These are phyloP conservation scores for Cyanoderma ruficeps DNA, from an alignment of 2,113 vertebrate genomes.

Conservation along the genomic window DNA sequence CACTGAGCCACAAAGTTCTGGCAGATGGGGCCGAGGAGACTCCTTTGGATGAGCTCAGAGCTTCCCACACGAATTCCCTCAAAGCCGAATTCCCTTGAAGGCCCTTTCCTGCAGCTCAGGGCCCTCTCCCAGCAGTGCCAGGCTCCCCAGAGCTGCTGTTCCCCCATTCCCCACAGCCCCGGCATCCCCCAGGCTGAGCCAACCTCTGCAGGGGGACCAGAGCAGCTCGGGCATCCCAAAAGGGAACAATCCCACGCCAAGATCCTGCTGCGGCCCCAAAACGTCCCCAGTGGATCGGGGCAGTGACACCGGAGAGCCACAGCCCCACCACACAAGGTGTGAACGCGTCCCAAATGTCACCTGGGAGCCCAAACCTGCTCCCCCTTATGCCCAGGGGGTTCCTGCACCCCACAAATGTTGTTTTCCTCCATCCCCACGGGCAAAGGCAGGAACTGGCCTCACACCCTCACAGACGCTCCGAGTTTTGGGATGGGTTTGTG, in stretches of 20 bases:
- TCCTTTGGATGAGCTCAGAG: not conserved
- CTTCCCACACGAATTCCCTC: not conserved
- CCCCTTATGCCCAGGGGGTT: too few relatives aligned
- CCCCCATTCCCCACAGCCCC: not conserved
- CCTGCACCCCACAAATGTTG: not conserved
- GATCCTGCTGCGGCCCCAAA: rapidly evolving
- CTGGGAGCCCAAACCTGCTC: rapidly evolving
- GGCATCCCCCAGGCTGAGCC: rapidly evolving
- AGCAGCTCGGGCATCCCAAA: rapidly evolving
- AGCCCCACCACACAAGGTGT: rapidly evolving
- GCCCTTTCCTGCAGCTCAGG: not conserved
- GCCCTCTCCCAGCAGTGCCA: not conserved
- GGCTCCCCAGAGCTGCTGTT: rapidly evolving
- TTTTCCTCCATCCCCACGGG: not conserved
- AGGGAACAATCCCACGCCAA: not conserved
- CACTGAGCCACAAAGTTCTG: rapidly evolving
- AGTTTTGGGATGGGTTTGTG: not conserved
- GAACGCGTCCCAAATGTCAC: rapidly evolving
- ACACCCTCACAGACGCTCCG: rapidly evolving
- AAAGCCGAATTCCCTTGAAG: not conserved
- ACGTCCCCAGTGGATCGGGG: rapidly evolving
- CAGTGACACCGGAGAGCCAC: not conserved
- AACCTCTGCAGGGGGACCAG: rapidly evolving
- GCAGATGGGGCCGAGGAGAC: not conserved
- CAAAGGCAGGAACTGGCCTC: not conserved